Conservation (phyloP, 92 coral and sea anemone genomes). For the Epizoanthus scotinus region DNA sequence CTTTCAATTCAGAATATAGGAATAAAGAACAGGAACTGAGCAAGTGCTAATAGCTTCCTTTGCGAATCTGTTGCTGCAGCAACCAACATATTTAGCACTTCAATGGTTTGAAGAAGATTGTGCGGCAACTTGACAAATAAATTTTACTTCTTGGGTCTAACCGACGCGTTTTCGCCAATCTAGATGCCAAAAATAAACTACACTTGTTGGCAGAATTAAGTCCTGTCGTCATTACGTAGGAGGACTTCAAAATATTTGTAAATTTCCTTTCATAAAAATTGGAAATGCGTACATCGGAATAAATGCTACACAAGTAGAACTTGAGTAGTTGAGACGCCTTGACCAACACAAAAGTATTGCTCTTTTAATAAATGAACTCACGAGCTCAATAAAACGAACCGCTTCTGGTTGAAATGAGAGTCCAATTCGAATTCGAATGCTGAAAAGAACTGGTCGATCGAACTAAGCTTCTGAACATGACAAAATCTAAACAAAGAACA, state of each 20-base stretch:
- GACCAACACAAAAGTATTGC: background rate
- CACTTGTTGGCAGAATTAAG: too few relatives aligned
- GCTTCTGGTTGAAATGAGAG: too few relatives aligned
- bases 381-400: too few relatives aligned
- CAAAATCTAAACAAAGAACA: constrained; percentile 34
- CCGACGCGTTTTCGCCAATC: background rate
- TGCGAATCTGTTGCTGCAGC: constrained; percentile 40
- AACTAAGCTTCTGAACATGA: constrained; percentile 17
- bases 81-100: constrained; percentile 27
- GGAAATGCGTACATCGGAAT: background rate
- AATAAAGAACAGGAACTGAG: constrained; percentile 23
- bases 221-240: too few relatives aligned
- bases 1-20: constrained; percentile 19
- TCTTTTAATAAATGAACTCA: too few relatives aligned
- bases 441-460: background rate
- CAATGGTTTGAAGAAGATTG: background rate
- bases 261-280: background rate
- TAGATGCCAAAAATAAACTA: background rate
- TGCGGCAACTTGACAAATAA: background rate
- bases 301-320: background rate
- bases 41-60: constrained; percentile 34
- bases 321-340: background rate
- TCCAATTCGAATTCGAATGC: too few relatives aligned
- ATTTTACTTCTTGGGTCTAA: background rate
- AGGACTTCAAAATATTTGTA: too few relatives aligned